A percentile compares a stretch with the other conserved stretches of the same genome.
These are phyloP conservation scores for Exocentrus adspersus DNA, from an alignment of 2,888 invertebrate species.

Conservation along the genomic window DNA sequence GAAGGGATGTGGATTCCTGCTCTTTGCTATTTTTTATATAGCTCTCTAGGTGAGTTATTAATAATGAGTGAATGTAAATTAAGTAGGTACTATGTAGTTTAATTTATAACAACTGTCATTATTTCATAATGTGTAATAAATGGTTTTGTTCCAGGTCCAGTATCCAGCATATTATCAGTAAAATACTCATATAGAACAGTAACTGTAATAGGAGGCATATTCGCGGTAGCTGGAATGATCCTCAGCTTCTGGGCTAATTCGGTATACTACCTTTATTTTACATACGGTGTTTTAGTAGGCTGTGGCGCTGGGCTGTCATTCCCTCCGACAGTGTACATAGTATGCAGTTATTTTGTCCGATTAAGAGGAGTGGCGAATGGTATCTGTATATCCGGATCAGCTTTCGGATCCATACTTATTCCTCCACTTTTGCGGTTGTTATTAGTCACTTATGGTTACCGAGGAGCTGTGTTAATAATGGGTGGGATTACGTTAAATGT, in stretches of 20 bases:
- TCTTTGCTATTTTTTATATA: constrained; percentile 87
- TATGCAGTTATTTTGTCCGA: constrained; percentile 85
- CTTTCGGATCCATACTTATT: constrained; percentile 85
- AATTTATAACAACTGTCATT: too few species aligned
- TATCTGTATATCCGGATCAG: constrained; percentile 88
- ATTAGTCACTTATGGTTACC: constrained; percentile 79
- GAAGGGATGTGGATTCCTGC: constrained; percentile 88
- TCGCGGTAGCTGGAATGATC: constrained; percentile 86
- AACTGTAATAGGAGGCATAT: constrained; percentile 83
- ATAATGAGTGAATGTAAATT: too few species aligned
- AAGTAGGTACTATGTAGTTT: neutral
- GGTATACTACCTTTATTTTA: constrained; percentile 81
- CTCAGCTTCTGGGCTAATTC: constrained; percentile 83
- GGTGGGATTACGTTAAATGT: constrained; percentile 86
- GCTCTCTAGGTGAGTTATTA: constrained; percentile 76
- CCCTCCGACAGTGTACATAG: constrained; percentile 90
- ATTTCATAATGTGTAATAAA: too few species aligned
- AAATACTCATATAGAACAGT: constrained; percentile 87
- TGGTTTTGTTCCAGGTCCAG: constrained; percentile 72
- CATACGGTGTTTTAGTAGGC: constrained; percentile 85
- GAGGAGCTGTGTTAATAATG: constrained; percentile 83
- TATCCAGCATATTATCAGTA: constrained; percentile 85
- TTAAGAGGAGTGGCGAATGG: constrained; percentile 86
- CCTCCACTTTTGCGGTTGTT: constrained; percentile 80
- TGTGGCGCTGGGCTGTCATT: constrained; percentile 87